phyloP scores from a whole-genome alignment of 2,888 invertebrate species.

The Rapana venosa region DNA sequence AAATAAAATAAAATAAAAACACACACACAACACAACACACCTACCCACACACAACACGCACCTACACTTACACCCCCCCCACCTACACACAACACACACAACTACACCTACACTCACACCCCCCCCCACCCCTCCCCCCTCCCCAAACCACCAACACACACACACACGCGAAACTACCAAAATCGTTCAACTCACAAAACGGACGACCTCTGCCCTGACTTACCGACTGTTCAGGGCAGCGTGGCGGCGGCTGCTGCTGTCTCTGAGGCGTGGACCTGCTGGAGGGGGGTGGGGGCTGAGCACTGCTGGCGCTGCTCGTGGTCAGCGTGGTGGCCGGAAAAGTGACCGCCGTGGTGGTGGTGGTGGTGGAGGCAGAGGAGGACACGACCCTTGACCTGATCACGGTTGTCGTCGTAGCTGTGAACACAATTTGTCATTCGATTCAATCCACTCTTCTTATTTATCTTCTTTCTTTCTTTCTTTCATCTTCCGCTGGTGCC shows the following conservation, averaged over 20 bases:
- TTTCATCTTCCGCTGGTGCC: no score
- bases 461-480: no score
- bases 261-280: neutral
- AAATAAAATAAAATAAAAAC: no score
- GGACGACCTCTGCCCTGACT: neutral
- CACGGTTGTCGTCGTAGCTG: neutral
- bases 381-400: neutral
- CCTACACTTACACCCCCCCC: no score
- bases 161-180: neutral
- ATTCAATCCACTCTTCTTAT: no score
- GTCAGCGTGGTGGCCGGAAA: conserved; percentile 19
- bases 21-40: no score
- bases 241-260: neutral
- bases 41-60: no score
- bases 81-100: no score
- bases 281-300: neutral
- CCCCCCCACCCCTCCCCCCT: no score
- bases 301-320: conserved; percentile 34
- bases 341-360: neutral
- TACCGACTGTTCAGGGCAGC: neutral
- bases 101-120: no score
- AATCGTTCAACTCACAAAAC: neutral
- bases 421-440: neutral
- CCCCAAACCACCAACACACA: neutral
- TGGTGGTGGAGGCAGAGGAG: conserved; percentile 16